These are phyloP conservation scores for Poeciliopsis paucimaculata DNA, from an alignment of 2,797 vertebrate species.

Conservation along the genomic window DNA sequence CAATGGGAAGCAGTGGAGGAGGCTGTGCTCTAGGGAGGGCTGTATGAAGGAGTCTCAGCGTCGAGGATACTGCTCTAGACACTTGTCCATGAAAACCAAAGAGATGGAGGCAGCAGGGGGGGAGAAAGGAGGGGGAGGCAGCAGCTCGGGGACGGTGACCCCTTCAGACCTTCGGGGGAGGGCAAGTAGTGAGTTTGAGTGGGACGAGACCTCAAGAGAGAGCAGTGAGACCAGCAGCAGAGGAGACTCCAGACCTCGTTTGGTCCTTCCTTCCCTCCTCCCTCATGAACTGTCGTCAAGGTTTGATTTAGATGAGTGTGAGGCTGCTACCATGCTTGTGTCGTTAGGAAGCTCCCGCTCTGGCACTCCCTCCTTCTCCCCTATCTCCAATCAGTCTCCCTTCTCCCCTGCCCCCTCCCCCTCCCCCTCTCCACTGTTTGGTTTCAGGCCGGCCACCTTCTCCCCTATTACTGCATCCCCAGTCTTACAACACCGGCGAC, in stretches of 20 bases:
- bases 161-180: slow-evolving; percentile 87
- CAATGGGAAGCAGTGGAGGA: slow-evolving; percentile 94
- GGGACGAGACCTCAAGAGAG: slow-evolving; percentile 92
- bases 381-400: slow-evolving; percentile 91
- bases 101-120: slow-evolving; percentile 88
- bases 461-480: slow-evolving; percentile 90
- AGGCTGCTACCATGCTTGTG: slow-evolving; percentile 93
- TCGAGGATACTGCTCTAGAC: slow-evolving; percentile 91
- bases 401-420: slow-evolving; percentile 91
- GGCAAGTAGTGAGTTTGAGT: slow-evolving; percentile 89
- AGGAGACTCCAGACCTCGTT: slow-evolving; percentile 87
- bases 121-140: slow-evolving; percentile 80
- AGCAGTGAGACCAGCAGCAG: slow-evolving; percentile 89
- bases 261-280: slow-evolving; percentile 84
- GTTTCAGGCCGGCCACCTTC: slow-evolving; percentile 91
- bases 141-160: slow-evolving; percentile 89
- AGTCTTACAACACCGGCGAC: slow-evolving; percentile 83
- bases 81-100: slow-evolving; percentile 92
- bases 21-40: slow-evolving; percentile 89
- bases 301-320: slow-evolving; percentile 94
- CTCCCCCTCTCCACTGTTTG: slow-evolving; percentile 90
- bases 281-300: slow-evolving; percentile 86
- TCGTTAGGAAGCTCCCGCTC: slow-evolving; percentile 92
- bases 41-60: slow-evolving; percentile 95
- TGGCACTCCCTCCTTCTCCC: slow-evolving; percentile 90